Conservation (phyloP, 2,888 invertebrate genomes). For the Dorcus hopei region DNA sequence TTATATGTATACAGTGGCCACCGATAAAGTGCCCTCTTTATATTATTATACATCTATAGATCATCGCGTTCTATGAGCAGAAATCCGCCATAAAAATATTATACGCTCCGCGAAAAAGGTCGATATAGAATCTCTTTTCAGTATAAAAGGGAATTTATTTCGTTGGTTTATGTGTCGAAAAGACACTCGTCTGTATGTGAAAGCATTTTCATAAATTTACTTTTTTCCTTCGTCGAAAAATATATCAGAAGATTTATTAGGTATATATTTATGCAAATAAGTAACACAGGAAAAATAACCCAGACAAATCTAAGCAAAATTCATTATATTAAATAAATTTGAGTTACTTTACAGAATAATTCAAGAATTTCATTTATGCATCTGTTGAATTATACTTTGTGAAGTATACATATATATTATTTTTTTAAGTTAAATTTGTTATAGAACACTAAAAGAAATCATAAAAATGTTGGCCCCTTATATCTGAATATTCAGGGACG, state of each 20-base stretch:
- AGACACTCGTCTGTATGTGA: conserved; percentile 25
- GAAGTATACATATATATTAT: no score
- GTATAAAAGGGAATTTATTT: conserved; percentile 32
- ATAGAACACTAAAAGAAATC: not conserved
- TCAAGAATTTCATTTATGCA: no score
- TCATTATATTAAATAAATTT: no score
- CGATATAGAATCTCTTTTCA: conserved; percentile 29
- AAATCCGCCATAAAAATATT: conserved; percentile 46
- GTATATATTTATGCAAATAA: no score
- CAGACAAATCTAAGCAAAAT: no score
- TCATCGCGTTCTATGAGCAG: conserved; percentile 43
- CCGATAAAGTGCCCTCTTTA: conserved; percentile 46
- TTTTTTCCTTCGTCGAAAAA: conserved; percentile 2
- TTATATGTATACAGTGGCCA: conserved; percentile 35
- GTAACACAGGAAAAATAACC: no score
- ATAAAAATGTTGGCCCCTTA: not conserved
- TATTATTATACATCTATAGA: conserved; percentile 48
- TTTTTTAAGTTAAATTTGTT: no score
- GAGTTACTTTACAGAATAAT: no score
- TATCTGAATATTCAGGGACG: no score
- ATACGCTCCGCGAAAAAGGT: conserved; percentile 30
- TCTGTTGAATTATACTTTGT: no score
- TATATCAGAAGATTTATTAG: conserved; percentile 23
- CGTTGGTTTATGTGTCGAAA: conserved; percentile 29
- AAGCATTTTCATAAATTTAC: conserved; percentile 29